Base-by-base conservation (phyloP, 2,888 invertebrate species). In the Limnephilus lunatus region DNA sequence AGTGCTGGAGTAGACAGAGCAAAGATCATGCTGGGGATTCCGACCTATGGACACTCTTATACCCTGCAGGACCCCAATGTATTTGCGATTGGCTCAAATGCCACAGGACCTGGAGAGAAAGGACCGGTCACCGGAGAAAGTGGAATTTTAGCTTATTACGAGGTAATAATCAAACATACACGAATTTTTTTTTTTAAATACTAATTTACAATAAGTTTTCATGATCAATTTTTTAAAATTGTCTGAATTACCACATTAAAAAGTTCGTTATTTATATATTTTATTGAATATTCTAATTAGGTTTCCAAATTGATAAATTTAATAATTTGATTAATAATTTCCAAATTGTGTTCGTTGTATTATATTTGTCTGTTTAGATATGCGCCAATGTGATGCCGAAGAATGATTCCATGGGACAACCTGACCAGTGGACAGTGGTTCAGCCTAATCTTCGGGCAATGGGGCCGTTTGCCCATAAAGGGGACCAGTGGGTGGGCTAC, bases 71-170 rank as follows among this genome's bases (percentile, higher is more conserved):
- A 90, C 82, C 53, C 68, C 25, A n/a, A 30, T 85, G 32, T 31
- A 98, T 53, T 97, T 97, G 94, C 98, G 98, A 94, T 97, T 97
- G 83, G 97, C 97, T 80, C 98, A 1, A 97, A 98, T 0, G 97
- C 98, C 2, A 97, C 98, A 94, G 98, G 98, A 1, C 98, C 98
- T 0, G 98, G 98, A 0, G 97, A 97, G 93, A 97, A 98, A 95
- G 98, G 98, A 44, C 97, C 97, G 93, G 97, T 97, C 5, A 98
- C 98, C 0, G 96, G 97, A 93, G 98, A 98, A 95, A 98, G 98
- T 94, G 98, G 98, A 90, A 98, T 98, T 94, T 95, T 98, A 92
- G 97, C 98, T 11, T 98, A 98, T 94, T 98, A 98, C 94, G 98
- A 98, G 96, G 98, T 98, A 86, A 85, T 9, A 68, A n/a, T n/a